Evolutionary conservation across 2,113 vertebrate species (phyloP), one percentile per base, ranked within the genome.

Genomic region (Gorilla gorilla): DNA sequence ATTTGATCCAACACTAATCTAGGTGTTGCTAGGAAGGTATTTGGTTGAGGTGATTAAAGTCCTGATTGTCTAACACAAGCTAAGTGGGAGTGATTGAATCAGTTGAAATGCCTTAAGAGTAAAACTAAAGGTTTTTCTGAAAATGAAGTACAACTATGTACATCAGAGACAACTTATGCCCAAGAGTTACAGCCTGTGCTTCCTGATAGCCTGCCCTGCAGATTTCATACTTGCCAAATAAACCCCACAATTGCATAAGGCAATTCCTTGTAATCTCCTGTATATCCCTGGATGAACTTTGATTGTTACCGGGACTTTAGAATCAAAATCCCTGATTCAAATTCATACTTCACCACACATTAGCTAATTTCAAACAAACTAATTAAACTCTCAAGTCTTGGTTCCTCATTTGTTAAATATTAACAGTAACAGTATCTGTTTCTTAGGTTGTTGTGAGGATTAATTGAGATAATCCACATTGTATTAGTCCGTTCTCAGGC

Each of bases 171-270:
- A 18, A 12, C 2, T 83, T 16, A 48, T 57, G 7, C 2, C 10
- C 59, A 59, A 38, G 50, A 90, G 13, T 55, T 81, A 45, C 5
- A 45, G 3, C 20, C 3, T 61, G n/a, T 27, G 40, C 43, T 82
- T 35, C 23, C 12, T 23, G 4, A 38, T 3, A 32, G 8, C 6
- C 16, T 64, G 11, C n/a, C 3, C 2, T 38, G 38, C 2, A 12
- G 14, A 83, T 89, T 80, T 76, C 10, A 6, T 32, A 5, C 2
- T 78, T 86, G 16, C 12, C 38, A 35, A 70, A 3, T 4, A 6
- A 92, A n/a, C 3, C 8, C 6, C 20, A 50, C 4, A 40, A 40
- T 59, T 61, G 12, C 2, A 13, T 32, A n/a, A 75, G 1, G 25
- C 27, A 68, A 59, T 50, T 83, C 6, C 12, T 61, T 70, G 23